These are phyloP conservation scores for Sinocyclocheilus maitianheensis DNA, from an alignment of 2,113 vertebrate species.

Conservation along the genomic window DNA sequence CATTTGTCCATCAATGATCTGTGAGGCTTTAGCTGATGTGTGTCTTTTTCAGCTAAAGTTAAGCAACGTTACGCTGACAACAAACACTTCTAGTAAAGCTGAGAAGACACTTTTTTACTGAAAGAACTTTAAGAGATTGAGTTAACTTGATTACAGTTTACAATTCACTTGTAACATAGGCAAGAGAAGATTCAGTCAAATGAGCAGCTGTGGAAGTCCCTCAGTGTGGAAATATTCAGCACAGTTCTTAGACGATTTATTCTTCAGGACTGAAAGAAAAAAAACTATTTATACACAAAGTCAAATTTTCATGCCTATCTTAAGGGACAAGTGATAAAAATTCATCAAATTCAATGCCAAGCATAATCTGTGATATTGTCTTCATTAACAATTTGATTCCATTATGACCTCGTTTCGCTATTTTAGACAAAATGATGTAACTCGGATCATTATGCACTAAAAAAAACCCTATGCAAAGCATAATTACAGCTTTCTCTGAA, in stretches of 20 bases:
- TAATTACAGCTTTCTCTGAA: constrained; percentile 8
- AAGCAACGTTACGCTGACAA: too few species aligned
- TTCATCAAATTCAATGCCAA: background rate
- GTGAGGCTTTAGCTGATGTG: background rate
- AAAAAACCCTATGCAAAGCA: background rate
- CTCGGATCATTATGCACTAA: background rate
- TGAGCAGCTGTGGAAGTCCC: too few species aligned
- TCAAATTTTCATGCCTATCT: background rate
- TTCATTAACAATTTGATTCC: background rate
- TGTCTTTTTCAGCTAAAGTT: background rate
- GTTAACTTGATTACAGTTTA: too few species aligned
- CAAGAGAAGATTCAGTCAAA: too few species aligned
- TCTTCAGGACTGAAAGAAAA: too few species aligned
- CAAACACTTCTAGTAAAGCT: too few species aligned
- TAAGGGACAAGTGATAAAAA: background rate
- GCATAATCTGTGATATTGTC: background rate
- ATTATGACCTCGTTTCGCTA: background rate
- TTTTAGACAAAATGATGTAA: background rate
- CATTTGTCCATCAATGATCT: background rate
- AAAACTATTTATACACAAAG: background rate
- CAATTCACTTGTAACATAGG: too few species aligned
- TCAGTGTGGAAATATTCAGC: background rate
- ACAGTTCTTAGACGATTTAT: background rate
- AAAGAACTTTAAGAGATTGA: too few species aligned
- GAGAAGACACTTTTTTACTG: too few species aligned